Evolutionary conservation across 1,140 invertebrate species (phyloP), one percentile per base, ranked within the genome.

Genomic region (Drosophila eugracilis): DNA sequence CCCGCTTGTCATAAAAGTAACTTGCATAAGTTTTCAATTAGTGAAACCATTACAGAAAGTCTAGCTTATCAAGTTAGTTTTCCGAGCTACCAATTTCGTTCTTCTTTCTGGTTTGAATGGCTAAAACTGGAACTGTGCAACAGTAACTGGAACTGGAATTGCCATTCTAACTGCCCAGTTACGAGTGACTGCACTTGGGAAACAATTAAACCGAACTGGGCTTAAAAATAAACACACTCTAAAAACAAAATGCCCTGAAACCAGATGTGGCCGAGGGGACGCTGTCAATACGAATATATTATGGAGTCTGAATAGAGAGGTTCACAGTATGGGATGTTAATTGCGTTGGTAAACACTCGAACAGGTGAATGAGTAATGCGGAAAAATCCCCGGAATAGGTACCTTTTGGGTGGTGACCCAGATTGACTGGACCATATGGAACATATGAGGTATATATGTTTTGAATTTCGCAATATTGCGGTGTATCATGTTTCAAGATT

Each of bases 141-240:
- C 55, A 36, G 49, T 58, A 58, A 34, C 60, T 45, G 39, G 28
- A 62, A 65, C 55, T 65, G 60, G 60, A 28, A 57, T 54, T 17
- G 62, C 45, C 58, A 39, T 54, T 65, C 60, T 63, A 67, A 67
- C 63, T 52, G 44, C 60, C 50, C 60, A 41, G 77, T 86, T 86
- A 78, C 81, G 81, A 78, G 59, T 78, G 83, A 86, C 50, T 86
- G 77, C 83, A 77, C 78, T 75, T 69, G 66, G 55, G 32, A 73
- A 75, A 83, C 70, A 75, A 88, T 83, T 77, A 83, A 70, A 45
- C 36, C 55, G 21, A 75, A 39, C 45, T 65, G 67, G 57, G 53
- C 15, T 63, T 57, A 47, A 78, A 53, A 65, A 58, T 36, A 58
- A 50, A 74, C 71, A 50, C 36, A 52, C 37, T 67, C 62, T 17